Evolutionary conservation across 2,888 invertebrate genomes (phyloP), one percentile per base, ranked within the genome.

Genomic region (Malthinus flaveolus): DNA sequence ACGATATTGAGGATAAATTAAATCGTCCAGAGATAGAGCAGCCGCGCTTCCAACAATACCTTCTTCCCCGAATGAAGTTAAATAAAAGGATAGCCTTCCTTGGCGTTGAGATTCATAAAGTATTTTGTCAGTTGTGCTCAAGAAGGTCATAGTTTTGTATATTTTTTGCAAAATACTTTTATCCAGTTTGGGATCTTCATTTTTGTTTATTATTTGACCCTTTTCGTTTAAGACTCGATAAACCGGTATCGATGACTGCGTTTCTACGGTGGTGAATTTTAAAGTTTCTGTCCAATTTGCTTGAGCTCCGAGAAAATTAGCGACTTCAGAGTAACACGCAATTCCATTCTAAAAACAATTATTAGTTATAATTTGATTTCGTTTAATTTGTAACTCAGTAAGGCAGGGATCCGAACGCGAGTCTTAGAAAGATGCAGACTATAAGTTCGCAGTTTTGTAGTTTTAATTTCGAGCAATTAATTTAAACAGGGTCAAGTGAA

Each of bases 11-110:
- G 91, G 94, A 79, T 93, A 99, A n/a, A 98, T 86, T 33, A 96
- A 73, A 79, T 99, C 99, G 1, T 86, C 80, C 1, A 84, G 80
- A 35, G 84, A 81, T 5, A 97, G 78, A 1, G 97, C 97, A 0
- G 97, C 95, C 0, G 97, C 97, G 66, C 96, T 95, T 9, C 97
- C 97, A 58, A 98, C 87, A 9, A 92, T 89, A 0, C 93, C 97
- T 80, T 99, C 99, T 78, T 99, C 99, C 0, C 99, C 99, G 71
- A 89, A 93, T 79, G 93, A 96, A 0, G 98, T 98, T 97, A 99
- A 97, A 78, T 99, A 99, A 80, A 99, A 99, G 0, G 97, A 97
- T 70, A 99, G 98, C 59, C 99, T 85, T 0, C 99, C 75, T 72
- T 78, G 84, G 79, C 85, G 75, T 78, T 97, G 97, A 52, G 97